A percentile compares a stretch with the other conserved stretches of the same genome.
Evolutionary conservation across 2,888 invertebrate genomes (phyloP).

Genomic region (Pseudococcus jackbeardsleyi): DNA sequence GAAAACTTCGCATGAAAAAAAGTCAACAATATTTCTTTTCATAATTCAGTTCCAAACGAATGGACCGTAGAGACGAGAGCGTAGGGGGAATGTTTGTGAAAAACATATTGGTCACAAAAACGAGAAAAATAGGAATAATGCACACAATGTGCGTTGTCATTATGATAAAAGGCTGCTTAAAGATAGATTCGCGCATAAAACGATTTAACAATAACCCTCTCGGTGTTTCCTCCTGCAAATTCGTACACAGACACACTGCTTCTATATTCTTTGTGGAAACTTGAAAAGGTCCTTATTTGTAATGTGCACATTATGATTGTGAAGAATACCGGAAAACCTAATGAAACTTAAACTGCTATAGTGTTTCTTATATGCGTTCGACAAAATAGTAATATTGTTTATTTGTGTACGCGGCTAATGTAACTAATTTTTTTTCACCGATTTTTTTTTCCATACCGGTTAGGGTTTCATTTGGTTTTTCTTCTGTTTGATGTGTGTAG

Average conservation of each 20-base stretch:
- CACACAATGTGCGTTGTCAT: conserved; percentile 57
- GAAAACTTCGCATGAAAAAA: conserved; percentile 54
- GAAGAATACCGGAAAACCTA: conserved; percentile 61
- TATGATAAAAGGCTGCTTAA: conserved; percentile 62
- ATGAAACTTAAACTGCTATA: conserved; percentile 62
- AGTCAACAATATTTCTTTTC: conserved; percentile 62
- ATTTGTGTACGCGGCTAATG: conserved; percentile 33
- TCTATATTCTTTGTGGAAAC: conserved; percentile 49
- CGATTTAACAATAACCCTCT: conserved; percentile 63
- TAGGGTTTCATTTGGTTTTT: conserved; percentile 34
- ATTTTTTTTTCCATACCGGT: neutral
- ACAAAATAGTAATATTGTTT: conserved; percentile 26
- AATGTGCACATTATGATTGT: conserved; percentile 58
- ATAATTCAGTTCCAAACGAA: conserved; percentile 60
- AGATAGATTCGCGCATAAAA: conserved; percentile 62
- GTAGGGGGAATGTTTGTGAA: conserved; percentile 49
- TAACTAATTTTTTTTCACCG: neutral
- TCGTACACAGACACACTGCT: conserved; percentile 27
- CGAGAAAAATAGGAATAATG: conserved; percentile 58
- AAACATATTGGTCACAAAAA: conserved; percentile 59
- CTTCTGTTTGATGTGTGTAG: conserved; percentile 24
- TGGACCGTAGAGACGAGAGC: conserved; percentile 14
- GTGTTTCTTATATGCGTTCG: conserved; percentile 47
- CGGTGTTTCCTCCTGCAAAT: conserved; percentile 32
- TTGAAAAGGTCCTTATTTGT: conserved; percentile 59